Evolutionary conservation across 2,113 vertebrate genomes (phyloP).

Genomic region (Anarhynchus alexandrinus): DNA sequence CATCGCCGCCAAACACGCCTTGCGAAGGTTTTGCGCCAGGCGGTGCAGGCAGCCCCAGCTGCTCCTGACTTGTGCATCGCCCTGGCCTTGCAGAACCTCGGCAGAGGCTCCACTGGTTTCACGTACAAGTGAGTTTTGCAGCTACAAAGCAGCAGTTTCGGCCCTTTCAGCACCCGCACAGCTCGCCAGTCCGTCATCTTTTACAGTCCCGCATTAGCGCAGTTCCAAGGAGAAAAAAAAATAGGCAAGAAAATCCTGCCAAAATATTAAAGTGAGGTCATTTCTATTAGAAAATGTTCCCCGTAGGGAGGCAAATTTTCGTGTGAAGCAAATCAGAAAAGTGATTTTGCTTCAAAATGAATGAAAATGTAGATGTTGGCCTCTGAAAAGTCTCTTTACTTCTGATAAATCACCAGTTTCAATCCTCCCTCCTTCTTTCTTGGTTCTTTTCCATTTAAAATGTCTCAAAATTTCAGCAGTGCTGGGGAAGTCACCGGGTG

Average conservation of each 20-base stretch:
- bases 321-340: not conserved
- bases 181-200: not conserved
- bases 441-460: not conserved
- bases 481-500: not conserved
- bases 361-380: not conserved
- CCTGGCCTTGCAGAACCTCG: not conserved
- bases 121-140: not conserved
- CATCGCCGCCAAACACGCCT: rapidly evolving
- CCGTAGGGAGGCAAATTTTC: not conserved
- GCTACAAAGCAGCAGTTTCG: not conserved
- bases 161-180: not conserved
- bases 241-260: not conserved
- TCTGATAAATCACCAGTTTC: not conserved
- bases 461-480: not conserved
- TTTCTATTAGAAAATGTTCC: constrained; percentile 10
- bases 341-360: not conserved
- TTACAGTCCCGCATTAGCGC: not conserved
- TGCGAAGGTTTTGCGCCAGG: not conserved
- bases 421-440: not conserved
- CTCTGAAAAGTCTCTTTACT: not conserved
- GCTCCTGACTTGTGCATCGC: not conserved
- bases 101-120: not conserved
- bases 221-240: not conserved
- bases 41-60: not conserved
- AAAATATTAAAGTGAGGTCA: constrained; percentile 15